These are phyloP conservation scores for Himalopsyche tibetana DNA, from an alignment of 2,888 invertebrate species.

Conservation along the genomic window DNA sequence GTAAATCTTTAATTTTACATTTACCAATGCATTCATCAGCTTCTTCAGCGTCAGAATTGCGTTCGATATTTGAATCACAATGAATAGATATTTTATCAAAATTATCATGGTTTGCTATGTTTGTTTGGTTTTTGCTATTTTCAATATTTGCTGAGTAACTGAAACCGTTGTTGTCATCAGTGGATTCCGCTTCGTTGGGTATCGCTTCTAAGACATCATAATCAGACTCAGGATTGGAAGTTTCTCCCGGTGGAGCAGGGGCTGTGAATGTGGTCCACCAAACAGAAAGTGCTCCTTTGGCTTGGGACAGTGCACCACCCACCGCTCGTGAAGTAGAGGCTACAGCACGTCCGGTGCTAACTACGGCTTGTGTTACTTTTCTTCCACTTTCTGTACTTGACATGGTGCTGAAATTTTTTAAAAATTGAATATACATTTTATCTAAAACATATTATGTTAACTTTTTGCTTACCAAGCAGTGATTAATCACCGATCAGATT, in stretches of 20 bases:
- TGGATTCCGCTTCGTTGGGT: slow-evolving; percentile 50
- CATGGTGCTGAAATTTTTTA: slow-evolving; percentile 83
- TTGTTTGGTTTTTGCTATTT: slow-evolving; percentile 27
- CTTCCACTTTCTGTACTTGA: slow-evolving; percentile 95
- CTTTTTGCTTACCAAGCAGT: too few species aligned
- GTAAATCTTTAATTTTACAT: slow-evolving; percentile 33
- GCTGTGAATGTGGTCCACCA: slow-evolving; percentile 89
- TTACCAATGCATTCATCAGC: slow-evolving; percentile 53
- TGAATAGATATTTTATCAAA: slow-evolving; percentile 57
- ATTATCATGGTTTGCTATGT: slow-evolving; percentile 49
- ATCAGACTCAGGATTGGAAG: slow-evolving; percentile 60
- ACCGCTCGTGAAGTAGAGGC: slow-evolving; percentile 76
- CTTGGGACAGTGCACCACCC: slow-evolving; percentile 92
- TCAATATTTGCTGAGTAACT: slow-evolving; percentile 44
- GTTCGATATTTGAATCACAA: slow-evolving; percentile 53
- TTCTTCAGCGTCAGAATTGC: slow-evolving; percentile 63
- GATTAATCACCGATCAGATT: too few species aligned
- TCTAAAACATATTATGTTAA: too few species aligned
- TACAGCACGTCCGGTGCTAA: slow-evolving; percentile 93
- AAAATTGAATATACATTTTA: too few species aligned
- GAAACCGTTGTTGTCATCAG: slow-evolving; percentile 21
- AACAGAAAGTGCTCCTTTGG: slow-evolving; percentile 89
- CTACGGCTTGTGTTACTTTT: slow-evolving; percentile 94
- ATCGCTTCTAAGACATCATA: slow-evolving; percentile 61
- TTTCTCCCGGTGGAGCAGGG: slow-evolving; percentile 70